Evolutionary conservation across 2,888 invertebrate species (phyloP).

Genomic region (Rambutsinella grinnellia): DNA sequence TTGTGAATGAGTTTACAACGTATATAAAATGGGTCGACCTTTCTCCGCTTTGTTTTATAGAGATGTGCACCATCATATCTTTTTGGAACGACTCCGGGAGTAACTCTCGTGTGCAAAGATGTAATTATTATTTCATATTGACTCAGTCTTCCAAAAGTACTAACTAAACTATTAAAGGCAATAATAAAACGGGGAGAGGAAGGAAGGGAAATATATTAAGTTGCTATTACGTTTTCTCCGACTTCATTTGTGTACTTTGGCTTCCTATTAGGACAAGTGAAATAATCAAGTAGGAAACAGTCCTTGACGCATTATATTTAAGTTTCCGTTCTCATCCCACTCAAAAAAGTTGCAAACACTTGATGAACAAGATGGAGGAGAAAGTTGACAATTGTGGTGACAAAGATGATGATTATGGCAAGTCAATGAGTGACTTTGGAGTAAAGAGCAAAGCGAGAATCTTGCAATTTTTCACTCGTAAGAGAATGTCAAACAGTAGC

Average conservation of each 20-base stretch:
- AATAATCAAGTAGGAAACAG: neutral
- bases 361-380: neutral
- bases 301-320: neutral
- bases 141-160: neutral
- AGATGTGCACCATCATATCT: too few species aligned
- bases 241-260: conserved; percentile 13
- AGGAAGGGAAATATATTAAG: conserved; percentile 40
- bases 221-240: conserved; percentile 30
- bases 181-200: conserved; percentile 37
- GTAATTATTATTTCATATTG: too few species aligned
- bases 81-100: too few species aligned
- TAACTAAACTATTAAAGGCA: conserved; percentile 27
- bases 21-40: too few species aligned
- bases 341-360: neutral
- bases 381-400: neutral
- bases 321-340: neutral
- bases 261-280: neutral
- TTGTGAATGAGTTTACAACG: too few species aligned
- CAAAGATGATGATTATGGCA: neutral
- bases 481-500: neutral
- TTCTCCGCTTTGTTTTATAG: too few species aligned
- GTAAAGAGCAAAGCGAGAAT: neutral
- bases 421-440: neutral
- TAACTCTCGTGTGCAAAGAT: too few species aligned
- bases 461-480: neutral